Conservation (phyloP, 2,888 invertebrate species). For the Chymomyza fuscimana region DNA sequence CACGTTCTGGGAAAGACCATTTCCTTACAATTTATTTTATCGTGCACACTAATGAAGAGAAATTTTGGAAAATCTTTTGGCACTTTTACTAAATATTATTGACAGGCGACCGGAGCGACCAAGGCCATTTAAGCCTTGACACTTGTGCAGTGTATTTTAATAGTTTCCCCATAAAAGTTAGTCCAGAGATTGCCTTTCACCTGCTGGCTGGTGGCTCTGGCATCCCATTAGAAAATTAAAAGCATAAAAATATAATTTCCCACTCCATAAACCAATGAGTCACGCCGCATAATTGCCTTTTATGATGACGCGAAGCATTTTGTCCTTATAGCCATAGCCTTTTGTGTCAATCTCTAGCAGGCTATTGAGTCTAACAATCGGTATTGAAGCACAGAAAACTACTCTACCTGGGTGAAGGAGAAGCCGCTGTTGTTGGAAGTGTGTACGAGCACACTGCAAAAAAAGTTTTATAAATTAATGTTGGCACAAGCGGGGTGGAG, state of each 20-base stretch:
- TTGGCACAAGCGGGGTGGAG: conserved; percentile 31
- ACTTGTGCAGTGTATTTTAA: background rate
- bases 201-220: background rate
- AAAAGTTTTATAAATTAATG: conserved; percentile 64
- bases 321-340: conserved; percentile 13
- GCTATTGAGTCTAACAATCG: background rate
- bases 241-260: conserved; percentile 48
- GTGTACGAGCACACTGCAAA: conserved; percentile 14
- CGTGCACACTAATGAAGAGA: background rate
- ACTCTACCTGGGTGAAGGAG: conserved; percentile 50
- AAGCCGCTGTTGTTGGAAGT: conserved; percentile 12
- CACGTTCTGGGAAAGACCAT: background rate
- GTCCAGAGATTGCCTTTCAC: background rate
- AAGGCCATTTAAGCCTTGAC: background rate
- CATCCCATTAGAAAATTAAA: background rate
- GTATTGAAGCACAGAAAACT: background rate
- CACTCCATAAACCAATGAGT: conserved; percentile 50
- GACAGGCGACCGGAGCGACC: background rate
- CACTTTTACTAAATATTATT: background rate
- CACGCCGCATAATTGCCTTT: conserved; percentile 62
- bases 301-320: conserved; percentile 59
- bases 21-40: background rate
- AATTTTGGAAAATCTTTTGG: background rate
- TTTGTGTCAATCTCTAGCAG: background rate
- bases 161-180: background rate